Evolutionary conservation across 2,797 vertebrate species (phyloP).

Genomic region (Anguilla anguilla): DNA sequence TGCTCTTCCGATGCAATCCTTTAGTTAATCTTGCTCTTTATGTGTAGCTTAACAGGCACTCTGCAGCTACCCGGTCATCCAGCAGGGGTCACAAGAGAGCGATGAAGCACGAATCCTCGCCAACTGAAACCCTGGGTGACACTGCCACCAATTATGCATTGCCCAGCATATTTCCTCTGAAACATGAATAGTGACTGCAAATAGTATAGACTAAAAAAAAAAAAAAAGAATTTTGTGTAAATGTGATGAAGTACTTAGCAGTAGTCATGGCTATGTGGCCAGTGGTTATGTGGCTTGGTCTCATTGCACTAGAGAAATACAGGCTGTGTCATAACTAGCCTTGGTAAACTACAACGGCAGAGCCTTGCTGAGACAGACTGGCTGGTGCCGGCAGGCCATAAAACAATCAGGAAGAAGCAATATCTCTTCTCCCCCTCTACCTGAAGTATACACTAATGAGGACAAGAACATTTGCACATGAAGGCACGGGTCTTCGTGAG

Average conservation of each 20-base stretch:
- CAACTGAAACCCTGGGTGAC: not conserved
- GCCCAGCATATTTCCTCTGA: not conserved
- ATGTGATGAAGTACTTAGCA: too few species aligned
- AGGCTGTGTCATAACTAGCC: not conserved
- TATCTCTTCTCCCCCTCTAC: conserved; percentile 2
- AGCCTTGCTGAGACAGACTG: conserved; percentile 19
- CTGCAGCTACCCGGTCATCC: not conserved
- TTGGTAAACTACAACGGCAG: not conserved
- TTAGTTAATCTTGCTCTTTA: not conserved
- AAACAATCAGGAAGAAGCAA: conserved; percentile 22
- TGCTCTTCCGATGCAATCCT: too few species aligned
- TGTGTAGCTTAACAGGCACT: not conserved
- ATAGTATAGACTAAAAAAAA: too few species aligned
- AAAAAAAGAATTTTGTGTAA: too few species aligned
- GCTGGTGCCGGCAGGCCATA: conserved; percentile 22
- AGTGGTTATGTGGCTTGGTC: not conserved
- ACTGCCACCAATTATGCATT: not conserved
- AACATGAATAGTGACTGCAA: too few species aligned
- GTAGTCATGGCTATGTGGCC: not conserved
- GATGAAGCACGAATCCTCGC: not conserved
- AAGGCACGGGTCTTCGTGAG: not conserved
- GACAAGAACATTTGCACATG: not conserved
- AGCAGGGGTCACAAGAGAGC: not conserved
- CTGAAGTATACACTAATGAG: not conserved
- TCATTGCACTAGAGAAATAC: not conserved